Percentiles rank a stretch among this genome's conserved stretches.
Evolutionary conservation across 2,888 invertebrate species (phyloP).

Genomic region (Parnassius glacialis): DNA sequence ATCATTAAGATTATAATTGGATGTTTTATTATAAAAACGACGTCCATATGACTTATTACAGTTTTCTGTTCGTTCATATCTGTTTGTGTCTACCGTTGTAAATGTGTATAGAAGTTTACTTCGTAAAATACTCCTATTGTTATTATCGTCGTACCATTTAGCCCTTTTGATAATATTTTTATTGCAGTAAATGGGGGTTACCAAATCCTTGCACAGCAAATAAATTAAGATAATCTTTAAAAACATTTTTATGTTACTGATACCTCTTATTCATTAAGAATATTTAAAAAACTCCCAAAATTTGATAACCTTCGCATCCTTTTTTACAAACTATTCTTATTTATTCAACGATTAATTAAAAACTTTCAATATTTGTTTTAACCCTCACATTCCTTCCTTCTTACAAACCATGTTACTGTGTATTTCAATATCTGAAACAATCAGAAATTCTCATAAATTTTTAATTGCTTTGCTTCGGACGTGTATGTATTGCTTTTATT

Average conservation of each 20-base stretch:
- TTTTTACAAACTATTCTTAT: conserved; percentile 15
- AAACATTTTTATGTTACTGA: conserved; percentile 26
- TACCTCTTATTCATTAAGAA: background rate
- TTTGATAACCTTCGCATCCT: conserved; percentile 40
- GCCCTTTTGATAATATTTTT: background rate
- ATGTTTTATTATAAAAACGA: conserved; percentile 2
- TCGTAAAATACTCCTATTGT: background rate
- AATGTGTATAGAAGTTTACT: background rate
- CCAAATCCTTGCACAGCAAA: conserved; percentile 1
- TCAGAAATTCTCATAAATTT: conserved; percentile 13
- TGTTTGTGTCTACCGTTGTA: background rate
- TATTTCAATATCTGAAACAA: conserved; percentile 51
- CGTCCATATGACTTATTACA: background rate
- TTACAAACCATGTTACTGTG: conserved; percentile 46
- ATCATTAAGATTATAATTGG: conserved; percentile 1
- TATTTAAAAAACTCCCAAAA: conserved; percentile 32
- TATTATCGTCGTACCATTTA: background rate
- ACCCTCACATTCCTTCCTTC: conserved; percentile 49
- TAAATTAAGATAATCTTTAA: conserved; percentile 22
- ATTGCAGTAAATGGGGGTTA: background rate
- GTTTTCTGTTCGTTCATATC: background rate
- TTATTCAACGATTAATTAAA: conserved; percentile 22
- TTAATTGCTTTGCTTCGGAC: conserved; percentile 9
- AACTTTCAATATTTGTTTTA: conserved; percentile 42
- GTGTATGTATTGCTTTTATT: background rate